These are phyloP conservation scores for Drosophila fulvimacula DNA, from an alignment of 2,888 invertebrate species.

Conservation along the genomic window DNA sequence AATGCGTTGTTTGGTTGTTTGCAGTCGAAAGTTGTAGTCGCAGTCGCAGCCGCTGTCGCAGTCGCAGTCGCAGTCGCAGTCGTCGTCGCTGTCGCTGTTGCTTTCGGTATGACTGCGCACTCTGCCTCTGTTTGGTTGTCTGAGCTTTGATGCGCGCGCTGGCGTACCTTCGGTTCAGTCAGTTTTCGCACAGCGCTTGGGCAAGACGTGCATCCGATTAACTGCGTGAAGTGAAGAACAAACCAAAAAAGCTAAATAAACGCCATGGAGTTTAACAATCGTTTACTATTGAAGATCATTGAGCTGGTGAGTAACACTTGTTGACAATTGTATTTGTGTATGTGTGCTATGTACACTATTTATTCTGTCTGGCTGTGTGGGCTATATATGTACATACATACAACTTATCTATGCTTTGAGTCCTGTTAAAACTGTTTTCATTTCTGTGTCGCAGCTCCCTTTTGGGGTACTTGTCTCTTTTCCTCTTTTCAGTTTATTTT, in stretches of 20 bases:
- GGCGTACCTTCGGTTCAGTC: slow-evolving; percentile 48
- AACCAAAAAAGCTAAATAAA: slow-evolving; percentile 7
- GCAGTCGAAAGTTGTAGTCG: slow-evolving; percentile 4
- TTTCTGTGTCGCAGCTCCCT: slow-evolving; percentile 17
- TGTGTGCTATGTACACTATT: not conserved
- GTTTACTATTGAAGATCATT: slow-evolving; percentile 82
- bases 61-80: slow-evolving; percentile 7
- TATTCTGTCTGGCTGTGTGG: not conserved
- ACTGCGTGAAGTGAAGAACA: slow-evolving; percentile 4
- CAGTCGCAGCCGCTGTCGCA: not conserved
- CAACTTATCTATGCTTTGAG: not conserved
- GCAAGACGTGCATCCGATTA: slow-evolving; percentile 43
- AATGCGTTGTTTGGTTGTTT: slow-evolving; percentile 3
- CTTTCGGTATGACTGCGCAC: slow-evolving; percentile 7
- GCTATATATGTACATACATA: not conserved
- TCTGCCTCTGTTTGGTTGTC: slow-evolving; percentile 28
- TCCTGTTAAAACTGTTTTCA: not conserved
- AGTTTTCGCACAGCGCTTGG: slow-evolving; percentile 47
- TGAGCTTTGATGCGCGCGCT: slow-evolving; percentile 47
- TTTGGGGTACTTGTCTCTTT: slow-evolving; percentile 3
- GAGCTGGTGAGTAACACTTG: slow-evolving; percentile 82
- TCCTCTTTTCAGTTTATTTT: not conserved
- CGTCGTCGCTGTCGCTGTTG: not conserved
- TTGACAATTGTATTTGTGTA: slow-evolving; percentile 1
- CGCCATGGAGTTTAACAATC: slow-evolving; percentile 83